Conservation (phyloP, 2,113 vertebrate species). For the Suncus etruscus region DNA sequence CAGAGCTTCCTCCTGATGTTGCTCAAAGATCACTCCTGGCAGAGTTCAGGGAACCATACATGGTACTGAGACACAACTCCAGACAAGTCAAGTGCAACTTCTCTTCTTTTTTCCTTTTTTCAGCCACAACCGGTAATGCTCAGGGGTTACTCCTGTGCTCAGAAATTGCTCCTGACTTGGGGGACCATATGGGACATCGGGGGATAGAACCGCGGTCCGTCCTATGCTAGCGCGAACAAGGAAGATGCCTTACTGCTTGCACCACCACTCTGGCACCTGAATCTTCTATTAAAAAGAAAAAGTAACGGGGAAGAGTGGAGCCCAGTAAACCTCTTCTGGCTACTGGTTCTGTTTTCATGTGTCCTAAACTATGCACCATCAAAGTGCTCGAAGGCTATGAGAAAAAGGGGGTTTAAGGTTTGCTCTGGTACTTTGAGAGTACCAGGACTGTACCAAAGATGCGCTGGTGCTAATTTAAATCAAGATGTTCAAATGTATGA, state of each 20-base stretch:
- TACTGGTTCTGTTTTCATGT: background rate
- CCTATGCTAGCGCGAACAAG: too few species aligned
- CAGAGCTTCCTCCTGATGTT: too few species aligned
- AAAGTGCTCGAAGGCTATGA: background rate
- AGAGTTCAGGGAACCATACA: too few species aligned
- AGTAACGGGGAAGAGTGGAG: background rate
- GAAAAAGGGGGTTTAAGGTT: background rate
- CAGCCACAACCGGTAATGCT: too few species aligned
- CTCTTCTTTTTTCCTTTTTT: background rate
- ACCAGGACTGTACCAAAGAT: background rate
- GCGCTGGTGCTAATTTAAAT: background rate
- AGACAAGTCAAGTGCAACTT: background rate
- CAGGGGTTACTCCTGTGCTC: too few species aligned
- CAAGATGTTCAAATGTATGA: background rate
- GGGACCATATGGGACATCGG: too few species aligned
- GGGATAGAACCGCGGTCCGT: too few species aligned
- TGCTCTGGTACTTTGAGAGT: background rate
- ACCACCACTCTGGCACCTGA: too few species aligned
- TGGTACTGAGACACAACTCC: too few species aligned
- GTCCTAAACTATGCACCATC: background rate
- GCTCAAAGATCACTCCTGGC: too few species aligned
- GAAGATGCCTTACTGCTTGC: too few species aligned
- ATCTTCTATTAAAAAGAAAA: conserved; percentile 4
- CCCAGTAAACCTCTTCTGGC: background rate
- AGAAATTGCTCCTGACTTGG: too few species aligned